Conservation (phyloP, 2,888 invertebrate genomes). For the Dicyrtoma fusca region DNA sequence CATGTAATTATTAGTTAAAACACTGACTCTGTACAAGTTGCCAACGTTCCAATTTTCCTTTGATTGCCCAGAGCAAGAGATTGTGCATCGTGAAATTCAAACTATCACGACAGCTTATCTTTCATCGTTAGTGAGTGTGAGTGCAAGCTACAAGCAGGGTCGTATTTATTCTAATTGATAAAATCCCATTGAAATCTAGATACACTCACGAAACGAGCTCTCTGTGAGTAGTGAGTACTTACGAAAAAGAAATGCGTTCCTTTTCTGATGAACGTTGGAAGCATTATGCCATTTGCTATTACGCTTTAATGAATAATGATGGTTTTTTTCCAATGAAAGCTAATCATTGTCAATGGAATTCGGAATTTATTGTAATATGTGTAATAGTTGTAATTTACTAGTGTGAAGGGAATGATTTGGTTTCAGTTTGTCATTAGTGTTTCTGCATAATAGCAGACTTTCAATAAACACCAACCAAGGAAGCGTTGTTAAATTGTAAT, state of each 20-base stretch:
- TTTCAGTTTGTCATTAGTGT: no score
- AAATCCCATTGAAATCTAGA: conserved; percentile 9
- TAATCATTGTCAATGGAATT: no score
- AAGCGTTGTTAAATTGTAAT: no score
- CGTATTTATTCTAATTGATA: background rate
- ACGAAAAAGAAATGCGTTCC: background rate
- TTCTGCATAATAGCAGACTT: no score
- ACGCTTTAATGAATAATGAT: background rate
- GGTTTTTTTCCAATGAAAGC: no score
- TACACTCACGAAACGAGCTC: background rate
- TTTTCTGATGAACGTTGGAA: background rate
- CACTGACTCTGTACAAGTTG: background rate
- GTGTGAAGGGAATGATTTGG: no score
- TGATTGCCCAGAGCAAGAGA: conserved; percentile 7
- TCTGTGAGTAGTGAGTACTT: background rate
- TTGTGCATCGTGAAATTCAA: background rate
- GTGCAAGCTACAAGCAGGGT: background rate
- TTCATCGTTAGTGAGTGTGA: background rate
- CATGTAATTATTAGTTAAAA: no score
- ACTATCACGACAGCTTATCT: background rate
- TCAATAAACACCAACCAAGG: no score
- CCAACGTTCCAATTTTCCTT: conserved; percentile 12
- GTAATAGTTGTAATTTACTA: no score
- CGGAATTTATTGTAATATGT: no score
- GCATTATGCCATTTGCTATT: background rate